phyloP scores from a whole-genome alignment of 2,113 vertebrate species.

The Myrmecophaga tridactyla region DNA sequence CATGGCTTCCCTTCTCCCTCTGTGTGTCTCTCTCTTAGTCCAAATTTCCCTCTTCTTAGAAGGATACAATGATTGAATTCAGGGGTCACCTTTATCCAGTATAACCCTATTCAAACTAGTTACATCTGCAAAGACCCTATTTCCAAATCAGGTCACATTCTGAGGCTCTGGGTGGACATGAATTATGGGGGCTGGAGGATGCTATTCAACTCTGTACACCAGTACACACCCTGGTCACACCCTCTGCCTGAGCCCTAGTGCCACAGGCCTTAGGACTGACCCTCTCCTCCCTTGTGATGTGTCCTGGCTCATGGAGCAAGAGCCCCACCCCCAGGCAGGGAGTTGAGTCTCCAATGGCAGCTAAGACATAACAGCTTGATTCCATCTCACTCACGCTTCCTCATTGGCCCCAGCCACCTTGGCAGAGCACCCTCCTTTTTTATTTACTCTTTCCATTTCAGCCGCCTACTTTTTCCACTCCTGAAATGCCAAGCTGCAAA shows the following conservation, averaged over 20 bases:
- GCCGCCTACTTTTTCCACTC: slow-evolving; percentile 34
- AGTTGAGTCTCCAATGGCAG: slow-evolving; percentile 52
- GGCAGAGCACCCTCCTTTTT: slow-evolving; percentile 36
- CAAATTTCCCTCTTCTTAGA: too few relatives aligned
- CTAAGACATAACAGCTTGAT: slow-evolving; percentile 60
- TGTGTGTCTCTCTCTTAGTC: too few relatives aligned
- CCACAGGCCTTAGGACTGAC: background rate
- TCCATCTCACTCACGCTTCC: background rate
- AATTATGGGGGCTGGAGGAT: too few relatives aligned
- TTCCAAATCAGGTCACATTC: too few relatives aligned
- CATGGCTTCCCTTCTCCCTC: too few relatives aligned
- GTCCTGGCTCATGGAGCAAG: background rate
- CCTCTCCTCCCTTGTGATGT: background rate
- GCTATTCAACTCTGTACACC: too few relatives aligned
- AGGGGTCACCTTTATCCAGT: too few relatives aligned
- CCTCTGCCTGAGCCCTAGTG: background rate
- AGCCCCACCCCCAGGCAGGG: background rate
- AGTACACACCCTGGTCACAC: background rate
- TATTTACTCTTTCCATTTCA: slow-evolving; percentile 23
- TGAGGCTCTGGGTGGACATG: too few relatives aligned
- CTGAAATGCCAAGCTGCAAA: slow-evolving; percentile 49
- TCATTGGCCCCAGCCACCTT: slow-evolving; percentile 17
- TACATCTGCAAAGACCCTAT: too few relatives aligned
- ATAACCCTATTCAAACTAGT: too few relatives aligned
- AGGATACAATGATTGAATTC: too few relatives aligned